Evolutionary conservation across 2,113 vertebrate genomes (phyloP), one percentile per base, ranked within the genome.

Genomic region (Scomber colias): DNA sequence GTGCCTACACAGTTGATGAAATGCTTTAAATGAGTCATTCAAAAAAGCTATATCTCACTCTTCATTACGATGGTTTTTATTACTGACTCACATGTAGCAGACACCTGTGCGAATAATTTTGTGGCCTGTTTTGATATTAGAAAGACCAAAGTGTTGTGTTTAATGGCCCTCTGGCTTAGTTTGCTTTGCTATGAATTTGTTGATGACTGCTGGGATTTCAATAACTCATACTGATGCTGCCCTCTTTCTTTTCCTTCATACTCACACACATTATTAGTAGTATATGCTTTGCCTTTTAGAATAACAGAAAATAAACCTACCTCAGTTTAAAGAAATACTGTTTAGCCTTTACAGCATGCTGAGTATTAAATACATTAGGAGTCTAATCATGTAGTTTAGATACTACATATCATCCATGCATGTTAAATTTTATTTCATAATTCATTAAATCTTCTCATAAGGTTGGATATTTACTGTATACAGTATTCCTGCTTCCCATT

Each of bases 21-120:
- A 86, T 53, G 63, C 64, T 89, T 85, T 75, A 88, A 87, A 89
- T 92, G 85, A 88, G 71, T 90, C 82, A 90, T 83, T 93, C 69
- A 79, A 62, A 82, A 89, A 78, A 77, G 63, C 61, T 55, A 40
- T 49, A 78, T 81, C 75, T 84, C 76, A 56, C 31, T 82, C 30
- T 85, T 79, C 27, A 63, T 78, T 81, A 74, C 16, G 11, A 78
- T 68, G 65, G 46, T 79, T 90, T 87, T 82, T 76, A 40, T 81
- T n/a, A 45, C 73, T 87, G 67, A 84, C 77, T 87, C 75, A 77
- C 62, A 51, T 80, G 62, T 61, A 62, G 54, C 75, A 80, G 65
- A 50, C 57, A 89, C 85, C 83, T 88, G 81, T 44, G 16, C 73
- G 49, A 89, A 70, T 70, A 67, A 84, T 75, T 4, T 19, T 46